Conservation (phyloP, 2,888 invertebrate genomes). For the Tenthredo scrophulariae region DNA sequence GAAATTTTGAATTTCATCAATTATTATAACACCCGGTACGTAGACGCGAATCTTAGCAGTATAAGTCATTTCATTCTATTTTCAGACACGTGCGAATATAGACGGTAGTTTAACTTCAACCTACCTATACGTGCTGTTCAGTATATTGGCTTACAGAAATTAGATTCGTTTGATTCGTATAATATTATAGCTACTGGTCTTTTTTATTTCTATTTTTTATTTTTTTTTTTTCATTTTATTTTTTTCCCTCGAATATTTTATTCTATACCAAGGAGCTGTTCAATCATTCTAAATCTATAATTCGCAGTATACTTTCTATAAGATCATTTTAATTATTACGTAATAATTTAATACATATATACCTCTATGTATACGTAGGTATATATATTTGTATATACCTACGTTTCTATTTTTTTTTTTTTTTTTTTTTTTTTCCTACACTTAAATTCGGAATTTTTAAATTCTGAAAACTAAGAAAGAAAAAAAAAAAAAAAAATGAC, state of each 20-base stretch:
- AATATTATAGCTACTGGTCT: too few relatives aligned
- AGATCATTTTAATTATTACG: not conserved
- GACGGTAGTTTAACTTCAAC: not conserved
- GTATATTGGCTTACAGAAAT: not conserved
- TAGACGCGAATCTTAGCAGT: not conserved
- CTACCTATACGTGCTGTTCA: not conserved
- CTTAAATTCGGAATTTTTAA: too few relatives aligned
- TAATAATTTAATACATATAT: not conserved
- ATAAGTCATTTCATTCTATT: constrained; percentile 14
- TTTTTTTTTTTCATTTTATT: too few relatives aligned
- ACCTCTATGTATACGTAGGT: not conserved
- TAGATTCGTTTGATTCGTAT: not conserved
- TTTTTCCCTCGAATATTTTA: not conserved
- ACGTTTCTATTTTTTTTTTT: too few relatives aligned
- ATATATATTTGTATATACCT: not conserved
- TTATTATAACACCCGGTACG: not conserved
- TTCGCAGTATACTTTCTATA: not conserved
- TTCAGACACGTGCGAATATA: not conserved
- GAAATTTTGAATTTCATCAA: not conserved
- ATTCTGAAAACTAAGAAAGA: too few relatives aligned
- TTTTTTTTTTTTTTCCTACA: too few relatives aligned
- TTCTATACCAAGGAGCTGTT: not conserved
- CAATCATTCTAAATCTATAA: not conserved
- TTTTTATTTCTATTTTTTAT: too few relatives aligned
- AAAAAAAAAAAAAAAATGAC: too few relatives aligned